Evolutionary conservation across 2,797 vertebrate species (phyloP).

Genomic region (Poliocrania exsul): DNA sequence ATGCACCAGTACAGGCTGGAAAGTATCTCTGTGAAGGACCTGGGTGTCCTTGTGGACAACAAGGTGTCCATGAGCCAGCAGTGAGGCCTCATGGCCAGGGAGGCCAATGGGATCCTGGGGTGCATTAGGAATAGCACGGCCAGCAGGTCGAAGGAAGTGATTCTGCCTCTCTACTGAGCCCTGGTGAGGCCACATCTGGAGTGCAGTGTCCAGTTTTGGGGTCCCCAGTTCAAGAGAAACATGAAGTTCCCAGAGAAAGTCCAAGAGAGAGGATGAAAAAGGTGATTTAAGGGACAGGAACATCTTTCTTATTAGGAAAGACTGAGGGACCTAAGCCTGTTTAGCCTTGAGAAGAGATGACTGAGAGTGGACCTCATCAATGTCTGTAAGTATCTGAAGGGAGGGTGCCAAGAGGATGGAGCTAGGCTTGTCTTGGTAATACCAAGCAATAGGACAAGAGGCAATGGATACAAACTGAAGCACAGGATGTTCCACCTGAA

Average conservation of each 20-base stretch:
- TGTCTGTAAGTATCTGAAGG: not conserved
- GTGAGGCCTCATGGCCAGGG: not conserved
- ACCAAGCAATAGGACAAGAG: not conserved
- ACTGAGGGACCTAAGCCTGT: not conserved
- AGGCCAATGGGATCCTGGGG: rapidly evolving
- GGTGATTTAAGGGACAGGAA: not conserved
- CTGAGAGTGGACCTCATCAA: not conserved
- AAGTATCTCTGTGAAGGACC: not conserved
- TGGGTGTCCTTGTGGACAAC: not conserved
- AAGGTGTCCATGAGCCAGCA: not conserved
- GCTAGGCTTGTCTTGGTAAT: not conserved
- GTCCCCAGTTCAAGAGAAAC: not conserved
- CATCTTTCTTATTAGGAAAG: not conserved
- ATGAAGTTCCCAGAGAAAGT: not conserved
- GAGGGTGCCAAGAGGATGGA: not conserved
- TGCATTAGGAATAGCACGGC: rapidly evolving
- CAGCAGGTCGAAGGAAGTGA: rapidly evolving
- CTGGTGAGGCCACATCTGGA: not conserved
- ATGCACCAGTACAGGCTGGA: not conserved
- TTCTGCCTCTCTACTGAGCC: not conserved
- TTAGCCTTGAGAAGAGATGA: not conserved
- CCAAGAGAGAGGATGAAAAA: not conserved
- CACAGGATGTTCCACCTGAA: not conserved
- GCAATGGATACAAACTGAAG: not conserved
- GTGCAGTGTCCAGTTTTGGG: not conserved